Evolutionary conservation across 2,797 vertebrate genomes (phyloP), one percentile per base, ranked within the genome.

Genomic region (Eupleurogrammus muticus): DNA sequence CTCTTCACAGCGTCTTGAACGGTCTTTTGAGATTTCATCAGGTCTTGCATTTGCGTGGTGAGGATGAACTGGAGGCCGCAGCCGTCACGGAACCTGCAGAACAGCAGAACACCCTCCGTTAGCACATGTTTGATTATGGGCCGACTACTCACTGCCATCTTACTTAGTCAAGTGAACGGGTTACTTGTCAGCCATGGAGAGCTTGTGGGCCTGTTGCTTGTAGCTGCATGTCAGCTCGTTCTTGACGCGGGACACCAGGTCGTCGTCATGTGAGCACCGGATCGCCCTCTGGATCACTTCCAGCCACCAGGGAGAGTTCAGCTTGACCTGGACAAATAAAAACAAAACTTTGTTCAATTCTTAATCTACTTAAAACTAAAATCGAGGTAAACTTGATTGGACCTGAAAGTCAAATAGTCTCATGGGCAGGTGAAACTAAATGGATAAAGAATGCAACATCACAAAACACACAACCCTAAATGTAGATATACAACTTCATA

Each of bases 141-240:
- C n/a, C 8, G 57, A 20, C 1, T 1, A 5, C 20, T 0, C 5
- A 24, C 14, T 5, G 4, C 38, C 0, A 3, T 44, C 14, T 7
- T 11, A 5, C 20, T 65, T 10, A 12, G 5, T 14, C 5, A 20
- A 32, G 35, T 1, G 5, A 52, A 87, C 16, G 9, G 13, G 16
- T 94, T 95, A 99, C 98, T 99, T 99, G 86, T 99, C 97, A 75
- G 96, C 96, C 96, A 99, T 96, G 80, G 96, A 97, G 54, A 98
- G 84, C 82, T 96, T 97, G 85, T 84, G 74, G 44, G 90, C 93
- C 82, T 97, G 94, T 73, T 98, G 97, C 71, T 99, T 99, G 89
- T 97, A 99, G 93, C 95, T 98, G 90, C 90, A 92, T 0, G 95
- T 95, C 80, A 99, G 93, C 90, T 99, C 97, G 0, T 98, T 99